Percentiles rank a stretch among this genome's conserved stretches.
These are phyloP conservation scores for Gerris buenoi DNA, from an alignment of 1,140 invertebrate species.

Conservation along the genomic window DNA sequence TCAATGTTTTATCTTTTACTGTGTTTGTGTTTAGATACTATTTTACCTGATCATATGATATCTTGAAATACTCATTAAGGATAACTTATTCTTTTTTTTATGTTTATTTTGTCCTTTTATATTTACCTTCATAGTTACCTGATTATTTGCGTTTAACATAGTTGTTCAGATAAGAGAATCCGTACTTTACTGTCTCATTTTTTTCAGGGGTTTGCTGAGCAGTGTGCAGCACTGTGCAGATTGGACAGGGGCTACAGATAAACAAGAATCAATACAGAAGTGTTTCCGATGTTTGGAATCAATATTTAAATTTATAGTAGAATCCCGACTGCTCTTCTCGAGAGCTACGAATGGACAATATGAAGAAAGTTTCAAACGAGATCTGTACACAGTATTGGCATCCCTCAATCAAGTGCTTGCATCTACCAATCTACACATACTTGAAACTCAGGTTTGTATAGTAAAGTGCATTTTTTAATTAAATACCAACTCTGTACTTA, in stretches of 20 bases:
- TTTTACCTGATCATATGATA: too few species aligned
- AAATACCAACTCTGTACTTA: background rate
- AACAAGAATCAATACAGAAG: constrained; percentile 75
- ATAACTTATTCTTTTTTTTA: too few species aligned
- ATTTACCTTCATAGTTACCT: too few species aligned
- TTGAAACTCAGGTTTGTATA: constrained; percentile 70
- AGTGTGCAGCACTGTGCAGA: constrained; percentile 85
- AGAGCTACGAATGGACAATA: constrained; percentile 72
- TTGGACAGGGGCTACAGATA: constrained; percentile 64
- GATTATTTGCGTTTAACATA: too few species aligned
- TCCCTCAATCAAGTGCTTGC: constrained; percentile 61
- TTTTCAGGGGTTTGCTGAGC: constrained; percentile 59
- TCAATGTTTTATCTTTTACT: too few species aligned
- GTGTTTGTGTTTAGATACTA: too few species aligned
- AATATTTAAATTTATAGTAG: constrained; percentile 89
- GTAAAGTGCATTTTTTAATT: constrained; percentile 14
- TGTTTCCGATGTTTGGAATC: constrained; percentile 84
- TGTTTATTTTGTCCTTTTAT: too few species aligned
- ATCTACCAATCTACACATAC: constrained; percentile 50
- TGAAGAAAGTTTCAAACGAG: constrained; percentile 66
- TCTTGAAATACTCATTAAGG: too few species aligned
- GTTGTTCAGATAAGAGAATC: too few species aligned
- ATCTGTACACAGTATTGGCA: constrained; percentile 57
- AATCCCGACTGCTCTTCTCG: constrained; percentile 75
- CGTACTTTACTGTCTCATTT: too few species aligned